phyloP scores from a whole-genome alignment of 2,113 vertebrate genomes.

The Bombycilla garrulus region DNA sequence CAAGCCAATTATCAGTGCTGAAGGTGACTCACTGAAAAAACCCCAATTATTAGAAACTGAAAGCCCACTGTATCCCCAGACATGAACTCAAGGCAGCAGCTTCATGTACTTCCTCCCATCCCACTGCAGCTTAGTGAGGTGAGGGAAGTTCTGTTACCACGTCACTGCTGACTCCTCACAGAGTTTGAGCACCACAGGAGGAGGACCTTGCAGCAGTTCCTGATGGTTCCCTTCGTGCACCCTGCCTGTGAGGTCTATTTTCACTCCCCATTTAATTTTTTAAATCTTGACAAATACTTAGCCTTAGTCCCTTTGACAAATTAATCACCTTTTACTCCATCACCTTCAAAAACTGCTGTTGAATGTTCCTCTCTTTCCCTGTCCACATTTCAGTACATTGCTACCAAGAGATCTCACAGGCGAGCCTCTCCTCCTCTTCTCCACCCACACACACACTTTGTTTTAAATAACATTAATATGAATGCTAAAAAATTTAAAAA shows the following conservation, averaged over 20 bases:
- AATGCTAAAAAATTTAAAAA: background rate
- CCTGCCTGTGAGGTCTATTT: background rate
- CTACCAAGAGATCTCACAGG: background rate
- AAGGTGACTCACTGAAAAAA: background rate
- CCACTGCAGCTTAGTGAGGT: background rate
- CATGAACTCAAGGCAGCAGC: background rate
- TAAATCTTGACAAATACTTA: background rate
- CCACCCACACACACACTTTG: background rate
- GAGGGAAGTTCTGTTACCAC: accelerated
- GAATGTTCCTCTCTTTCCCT: background rate
- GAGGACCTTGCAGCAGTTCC: background rate
- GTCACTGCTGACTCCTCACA: background rate
- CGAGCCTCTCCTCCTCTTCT: background rate
- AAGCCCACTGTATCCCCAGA: background rate
- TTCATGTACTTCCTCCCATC: background rate
- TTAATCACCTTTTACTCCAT: background rate
- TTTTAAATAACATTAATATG: background rate
- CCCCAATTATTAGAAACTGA: background rate
- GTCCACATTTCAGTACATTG: accelerated
- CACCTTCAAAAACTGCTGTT: background rate
- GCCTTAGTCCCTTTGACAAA: background rate
- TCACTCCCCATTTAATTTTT: background rate
- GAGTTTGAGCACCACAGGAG: background rate
- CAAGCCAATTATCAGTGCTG: background rate
- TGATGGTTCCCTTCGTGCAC: background rate